Base-by-base conservation (phyloP, 2,797 vertebrate species). In the Mallotus villosus region DNA sequence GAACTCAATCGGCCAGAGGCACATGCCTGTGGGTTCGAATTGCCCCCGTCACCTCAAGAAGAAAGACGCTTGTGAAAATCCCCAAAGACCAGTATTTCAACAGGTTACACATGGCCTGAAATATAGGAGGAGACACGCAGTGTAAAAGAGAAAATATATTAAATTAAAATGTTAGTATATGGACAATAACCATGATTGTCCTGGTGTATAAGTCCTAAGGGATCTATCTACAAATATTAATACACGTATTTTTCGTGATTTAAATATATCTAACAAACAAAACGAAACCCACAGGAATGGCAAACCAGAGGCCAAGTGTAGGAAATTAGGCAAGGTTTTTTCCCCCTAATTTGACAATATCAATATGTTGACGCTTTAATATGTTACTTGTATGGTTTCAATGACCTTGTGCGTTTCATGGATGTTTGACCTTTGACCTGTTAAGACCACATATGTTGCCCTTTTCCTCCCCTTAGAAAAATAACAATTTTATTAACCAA, bases 371-470 rank as follows among this genome's bases (percentile, higher is more conserved):
- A 94, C 93, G 93, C 91, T 88, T 93, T 94, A 92, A 91, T 86
- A 91, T 87, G 90, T 91, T 91, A 88, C 87, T 94, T 84, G 83
- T 82, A 94, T 94, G 92, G 92, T 91, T 91, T 84, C 77, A 81
- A 73, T 91, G 91, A 93, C 93, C 92, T 91, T 89, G 91, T 89
- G 71, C 84, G 92, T 93, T 95, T 94, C 91, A 95, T 92, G 93
- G 91, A 90, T 93, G 86, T 91, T 90, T 91, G 94, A 95, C 94
- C 95, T 92, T 62, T 95, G 95, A 96, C 95, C 95, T 85, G 65
- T 90, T 92, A 93, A 94, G 85, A 94, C 93, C 94, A 93, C 93
- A 94, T 95, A 93, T 93, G 92, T 90, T 89, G 88, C 81, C 89
- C 82, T 80, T 88, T 84, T 90, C 88, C 90, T 83, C 88, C 84